Evolutionary conservation across 2,888 invertebrate genomes (phyloP).

Genomic region (Torymus auratus): DNA sequence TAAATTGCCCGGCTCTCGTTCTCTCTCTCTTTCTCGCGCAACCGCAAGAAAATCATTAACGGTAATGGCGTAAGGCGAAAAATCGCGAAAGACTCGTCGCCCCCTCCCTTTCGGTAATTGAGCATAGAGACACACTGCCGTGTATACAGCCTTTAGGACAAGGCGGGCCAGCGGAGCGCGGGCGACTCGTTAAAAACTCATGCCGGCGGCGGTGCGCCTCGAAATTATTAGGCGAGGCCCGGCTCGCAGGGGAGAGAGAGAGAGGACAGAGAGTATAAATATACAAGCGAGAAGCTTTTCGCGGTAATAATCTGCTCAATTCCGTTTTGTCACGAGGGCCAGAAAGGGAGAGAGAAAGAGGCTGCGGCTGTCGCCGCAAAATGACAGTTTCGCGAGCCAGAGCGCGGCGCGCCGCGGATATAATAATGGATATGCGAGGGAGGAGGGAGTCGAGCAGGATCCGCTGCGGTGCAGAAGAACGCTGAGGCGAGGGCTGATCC

Average conservation of each 20-base stretch:
- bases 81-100: background rate
- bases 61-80: conserved; percentile 47
- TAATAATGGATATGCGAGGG: conserved; percentile 15
- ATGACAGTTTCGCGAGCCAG: conserved; percentile 44
- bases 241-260: background rate
- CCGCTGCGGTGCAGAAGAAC: no score
- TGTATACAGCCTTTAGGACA: background rate
- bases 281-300: conserved; percentile 51
- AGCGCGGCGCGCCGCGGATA: conserved; percentile 7
- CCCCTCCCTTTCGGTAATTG: conserved; percentile 17
- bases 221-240: conserved; percentile 48
- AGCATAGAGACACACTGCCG: conserved; percentile 29
- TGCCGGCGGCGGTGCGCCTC: conserved; percentile 18
- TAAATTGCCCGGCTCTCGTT: conserved; percentile 22
- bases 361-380: conserved; percentile 41
- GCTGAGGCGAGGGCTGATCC: no score
- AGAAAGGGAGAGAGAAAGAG: background rate
- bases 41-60: conserved; percentile 55
- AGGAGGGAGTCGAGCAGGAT: background rate
- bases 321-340: conserved; percentile 68
- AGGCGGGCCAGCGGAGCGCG: background rate
- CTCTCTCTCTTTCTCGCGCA: no score
- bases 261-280: conserved; percentile 57
- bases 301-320: conserved; percentile 65
- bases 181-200: conserved; percentile 47